Percentiles rank a stretch among this genome's conserved stretches.
Conservation (phyloP, 2,888 invertebrate species). For the Temnothorax unifasciatus region DNA sequence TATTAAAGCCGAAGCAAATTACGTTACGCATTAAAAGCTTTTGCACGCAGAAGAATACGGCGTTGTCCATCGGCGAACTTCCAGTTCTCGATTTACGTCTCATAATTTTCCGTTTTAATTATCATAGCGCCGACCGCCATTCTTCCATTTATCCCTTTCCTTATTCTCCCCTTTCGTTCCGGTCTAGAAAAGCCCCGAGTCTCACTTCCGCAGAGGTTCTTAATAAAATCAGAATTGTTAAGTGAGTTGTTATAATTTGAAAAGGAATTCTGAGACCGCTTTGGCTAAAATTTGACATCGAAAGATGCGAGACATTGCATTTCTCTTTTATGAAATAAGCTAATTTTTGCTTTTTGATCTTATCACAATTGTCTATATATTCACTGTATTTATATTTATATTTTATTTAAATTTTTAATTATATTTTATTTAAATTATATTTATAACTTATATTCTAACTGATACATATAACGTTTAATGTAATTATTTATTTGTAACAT, state of each 20-base stretch:
- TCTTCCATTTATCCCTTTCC: slow-evolving; percentile 57
- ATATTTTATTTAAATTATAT: not conserved
- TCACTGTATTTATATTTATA: not conserved
- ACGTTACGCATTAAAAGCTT: slow-evolving; percentile 41
- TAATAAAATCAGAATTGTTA: slow-evolving; percentile 79
- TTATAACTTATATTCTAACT: not conserved
- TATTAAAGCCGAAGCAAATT: slow-evolving; percentile 42
- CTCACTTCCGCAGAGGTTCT: slow-evolving; percentile 60
- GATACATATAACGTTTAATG: not conserved
- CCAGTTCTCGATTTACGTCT: slow-evolving; percentile 43
- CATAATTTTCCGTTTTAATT: slow-evolving; percentile 55
- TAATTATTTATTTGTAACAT: not conserved
- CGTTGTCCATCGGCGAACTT: slow-evolving; percentile 44
- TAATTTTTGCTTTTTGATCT: not conserved
- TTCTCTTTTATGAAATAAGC: not conserved
- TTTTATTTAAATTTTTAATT: too few relatives aligned
- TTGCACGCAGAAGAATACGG: slow-evolving; percentile 26
- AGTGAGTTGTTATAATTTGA: slow-evolving; percentile 77
- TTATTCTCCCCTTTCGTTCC: slow-evolving; percentile 59
- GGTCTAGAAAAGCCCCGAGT: slow-evolving; percentile 60
- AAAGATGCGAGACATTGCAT: slow-evolving; percentile 38
- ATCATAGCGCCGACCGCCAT: slow-evolving; percentile 59
- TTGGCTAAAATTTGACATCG: slow-evolving; percentile 20
- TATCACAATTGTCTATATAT: not conserved
- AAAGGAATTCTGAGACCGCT: slow-evolving; percentile 65